Evolutionary conservation across 2,888 invertebrate species (phyloP), one percentile per base, ranked within the genome.

Genomic region (Pterobdella sp.): DNA sequence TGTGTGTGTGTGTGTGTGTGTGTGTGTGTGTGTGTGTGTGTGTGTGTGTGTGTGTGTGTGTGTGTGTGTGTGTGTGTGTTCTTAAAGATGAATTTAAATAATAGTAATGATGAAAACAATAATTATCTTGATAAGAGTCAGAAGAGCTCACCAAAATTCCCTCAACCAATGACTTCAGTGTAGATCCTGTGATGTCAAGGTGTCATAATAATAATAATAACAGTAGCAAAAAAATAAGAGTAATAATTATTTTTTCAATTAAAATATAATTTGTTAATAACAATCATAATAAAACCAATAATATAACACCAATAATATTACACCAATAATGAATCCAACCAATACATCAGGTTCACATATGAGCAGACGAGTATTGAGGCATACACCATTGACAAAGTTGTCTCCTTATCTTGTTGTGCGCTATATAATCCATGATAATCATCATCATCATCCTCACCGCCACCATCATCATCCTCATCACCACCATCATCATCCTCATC

Each of bases 341-440:
- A n/a, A n/a, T 26, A 26, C 7, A 56, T n/a, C 31, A 68, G 73
- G 4, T 73, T 68, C 60, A 56, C 49, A 14, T 73, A 26, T 18
- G 68, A 73, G 68, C 52, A 68, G 31, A 32, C 60, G 34, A 73
- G 68, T 29, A 56, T 56, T 14, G 60, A 56, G 60, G 4, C 60
- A 26, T 22, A 56, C n/a, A 56, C 60, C 14, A 4, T 56, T 22
- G 60, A 56, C n/a, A 56, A 56, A 26, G 60, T 56, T 7, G 42
- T 14, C 7, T 7, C 7, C 18, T 42, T 42, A 14, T 18, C 7
- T 42, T 14, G 42, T 42, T 42, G 10, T 42, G 7, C 42, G 18
- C 7, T 18, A 7, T 14, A 14, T 7, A 7, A 42, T 18, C 42
- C 42, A 42, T 42, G 7, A 7, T 14, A 42, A 7, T 42, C 10